Evolutionary conservation across 2,888 invertebrate genomes (phyloP), one percentile per base, ranked within the genome.

Genomic region (Pycnomerus fuliginosus): DNA sequence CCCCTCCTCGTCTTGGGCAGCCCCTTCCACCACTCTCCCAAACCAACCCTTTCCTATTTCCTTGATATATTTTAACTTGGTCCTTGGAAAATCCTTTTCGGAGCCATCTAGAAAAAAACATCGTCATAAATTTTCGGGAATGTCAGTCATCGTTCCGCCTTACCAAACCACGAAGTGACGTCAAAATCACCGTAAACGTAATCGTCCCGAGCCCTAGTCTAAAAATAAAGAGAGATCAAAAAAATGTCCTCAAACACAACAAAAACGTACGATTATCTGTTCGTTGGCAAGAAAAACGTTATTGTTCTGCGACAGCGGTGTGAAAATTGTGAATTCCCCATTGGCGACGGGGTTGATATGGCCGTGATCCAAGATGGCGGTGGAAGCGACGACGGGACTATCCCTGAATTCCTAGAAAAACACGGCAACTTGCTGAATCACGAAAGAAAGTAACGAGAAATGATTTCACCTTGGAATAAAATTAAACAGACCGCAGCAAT

Each of bases 1-100:
- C 4, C 43, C 41, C 64, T 25, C 67, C 2, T 58, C 36, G 22
- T 61, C 57, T 53, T 80, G 79, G 1, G 88, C 81, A 61, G 87
- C 85, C 3, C 89, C 88, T 71, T 87, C 86, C 2, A 90, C 84
- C 50, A 80, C 81, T 68, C 80, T 84, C 38, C 91, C 91, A 71
- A 90, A 92, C 90, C 90, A 90, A 25, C 90, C 90, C 52, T 82
- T 80, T 1, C 89, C 90, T 44, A 90, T 78, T 73, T 90, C 90
- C 61, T 84, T 80, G 10, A 90, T 79, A 70, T 90, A 92, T 67
- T 89, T 86, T 55, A 92, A 72, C 62, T 84, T 83, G 59, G 80
- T 82, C 53, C 91, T 77, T 1, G 89, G 85, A 61, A 90, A 84
- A 67, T 85, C 82, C 50, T 76, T 76, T 50, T 74, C 70, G 4